A percentile compares a stretch with the other conserved stretches of the same genome.
Evolutionary conservation across 2,888 invertebrate species (phyloP).

Genomic region (Drosophila meridiana): DNA sequence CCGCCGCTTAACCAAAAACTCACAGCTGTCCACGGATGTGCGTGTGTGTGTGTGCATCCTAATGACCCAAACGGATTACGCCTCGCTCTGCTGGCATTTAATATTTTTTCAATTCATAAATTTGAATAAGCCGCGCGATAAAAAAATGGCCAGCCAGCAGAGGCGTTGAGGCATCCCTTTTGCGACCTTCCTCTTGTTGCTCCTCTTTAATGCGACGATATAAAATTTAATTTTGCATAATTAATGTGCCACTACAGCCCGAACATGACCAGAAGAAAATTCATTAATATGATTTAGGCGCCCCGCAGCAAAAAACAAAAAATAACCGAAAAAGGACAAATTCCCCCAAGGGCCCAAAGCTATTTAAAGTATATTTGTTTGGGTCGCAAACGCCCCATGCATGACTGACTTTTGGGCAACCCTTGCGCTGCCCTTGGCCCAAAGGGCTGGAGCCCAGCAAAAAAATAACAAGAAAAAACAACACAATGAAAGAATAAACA

Average conservation of each 20-base stretch:
- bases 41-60: conserved; percentile 27
- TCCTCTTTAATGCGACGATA: conserved; percentile 71
- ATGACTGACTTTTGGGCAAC: conserved; percentile 64
- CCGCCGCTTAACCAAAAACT: conserved; percentile 46
- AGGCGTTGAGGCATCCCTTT: conserved; percentile 40
- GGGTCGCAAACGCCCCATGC: conserved; percentile 57
- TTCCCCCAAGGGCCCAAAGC: conserved; percentile 35
- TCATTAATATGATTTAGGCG: conserved; percentile 74
- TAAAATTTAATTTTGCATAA: conserved; percentile 79
- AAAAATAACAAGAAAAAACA: neutral
- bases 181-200: conserved; percentile 33
- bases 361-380: conserved; percentile 68
- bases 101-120: conserved; percentile 75
- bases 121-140: conserved; percentile 64
- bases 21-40: conserved; percentile 40
- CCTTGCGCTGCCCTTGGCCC: neutral
- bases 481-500: conserved; percentile 25
- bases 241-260: conserved; percentile 66
- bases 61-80: conserved; percentile 71
- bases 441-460: conserved; percentile 19
- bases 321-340: conserved; percentile 21
- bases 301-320: conserved; percentile 25
- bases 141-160: conserved; percentile 15
- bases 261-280: conserved; percentile 64
- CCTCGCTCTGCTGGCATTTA: conserved; percentile 46